Evolutionary conservation across 2,797 vertebrate genomes (phyloP), one percentile per base, ranked within the genome.

Genomic region (Channa striata): DNA sequence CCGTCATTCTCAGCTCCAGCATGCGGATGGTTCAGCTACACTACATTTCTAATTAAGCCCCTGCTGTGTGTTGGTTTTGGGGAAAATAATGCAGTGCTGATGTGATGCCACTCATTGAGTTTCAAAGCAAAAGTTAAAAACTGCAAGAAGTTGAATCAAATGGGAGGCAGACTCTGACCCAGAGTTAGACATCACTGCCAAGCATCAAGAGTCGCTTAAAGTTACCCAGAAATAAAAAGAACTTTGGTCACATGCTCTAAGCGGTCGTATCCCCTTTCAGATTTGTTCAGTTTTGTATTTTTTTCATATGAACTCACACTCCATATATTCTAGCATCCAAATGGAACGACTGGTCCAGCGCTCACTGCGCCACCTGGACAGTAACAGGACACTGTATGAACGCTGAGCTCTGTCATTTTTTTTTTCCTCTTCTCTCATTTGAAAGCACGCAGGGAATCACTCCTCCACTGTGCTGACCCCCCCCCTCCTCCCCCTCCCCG

Each of bases 11-110:
- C 67, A 72, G 85, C 72, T 77, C 58, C 74, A 81, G 59, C 68
- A 69, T 79, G 62, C 63, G 79, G 78, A 82, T 74, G 83, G 78
- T 85, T 83, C 80, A 89, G 83, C 83, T 87, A 90, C 82, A 87
- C 80, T 87, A 84, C 84, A 87, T 89, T 88, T 90, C 84, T 85
- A 91, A 92, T 93, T 91, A 91, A 90, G 77, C 81, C 63, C 91
- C 87, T 84, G 89, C 90, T 89, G 89, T 75, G 84, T 91, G 88
- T 91, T 89, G 74, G 69, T 92, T 93, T 90, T 84, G 5, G 54
- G 16, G 6, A 19, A 34, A 60, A 84, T 63, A 74, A 66, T 66
- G 70, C 77, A 78, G 48, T 72, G 54, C 50, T 83, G 80, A 78
- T 68, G 75, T 77, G 71, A 64, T 79, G 79, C 66, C 72, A 80